These are phyloP conservation scores for Nemotelus nigrinus DNA, from an alignment of 2,888 invertebrate species.

Conservation along the genomic window DNA sequence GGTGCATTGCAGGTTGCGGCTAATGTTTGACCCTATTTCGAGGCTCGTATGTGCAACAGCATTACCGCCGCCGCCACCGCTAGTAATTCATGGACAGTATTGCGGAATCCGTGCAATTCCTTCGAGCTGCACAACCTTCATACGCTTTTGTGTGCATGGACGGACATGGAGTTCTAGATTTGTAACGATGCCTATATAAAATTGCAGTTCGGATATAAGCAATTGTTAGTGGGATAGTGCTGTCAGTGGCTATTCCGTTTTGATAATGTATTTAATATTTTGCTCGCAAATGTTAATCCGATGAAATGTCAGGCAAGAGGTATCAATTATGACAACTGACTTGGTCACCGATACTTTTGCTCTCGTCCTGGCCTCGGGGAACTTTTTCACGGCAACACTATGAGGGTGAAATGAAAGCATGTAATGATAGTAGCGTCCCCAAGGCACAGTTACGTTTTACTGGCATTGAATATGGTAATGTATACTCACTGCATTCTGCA, in stretches of 20 bases:
- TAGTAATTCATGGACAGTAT: conserved; percentile 54
- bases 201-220: too few species aligned
- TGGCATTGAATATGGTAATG: conserved; percentile 22
- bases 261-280: too few species aligned
- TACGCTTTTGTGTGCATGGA: not conserved
- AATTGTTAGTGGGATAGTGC: too few species aligned
- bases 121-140: not conserved
- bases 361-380: too few species aligned
- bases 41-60: conserved; percentile 48
- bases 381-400: too few species aligned
- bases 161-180: too few species aligned
- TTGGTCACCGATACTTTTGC: too few species aligned
- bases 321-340: too few species aligned
- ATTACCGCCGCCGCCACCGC: conserved; percentile 47
- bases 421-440: conserved; percentile 18
- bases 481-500: conserved; percentile 39
- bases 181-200: too few species aligned
- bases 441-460: conserved; percentile 10
- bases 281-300: too few species aligned
- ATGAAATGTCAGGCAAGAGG: too few species aligned
- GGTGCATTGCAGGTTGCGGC: conserved; percentile 65
- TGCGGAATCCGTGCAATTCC: conserved; percentile 29
- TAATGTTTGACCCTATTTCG: conserved; percentile 64
- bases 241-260: too few species aligned
- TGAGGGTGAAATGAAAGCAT: conserved; percentile 9